Evolutionary conservation across 2,888 invertebrate species (phyloP), one percentile per base, ranked within the genome.

Genomic region (Eupithecia dodoneata): DNA sequence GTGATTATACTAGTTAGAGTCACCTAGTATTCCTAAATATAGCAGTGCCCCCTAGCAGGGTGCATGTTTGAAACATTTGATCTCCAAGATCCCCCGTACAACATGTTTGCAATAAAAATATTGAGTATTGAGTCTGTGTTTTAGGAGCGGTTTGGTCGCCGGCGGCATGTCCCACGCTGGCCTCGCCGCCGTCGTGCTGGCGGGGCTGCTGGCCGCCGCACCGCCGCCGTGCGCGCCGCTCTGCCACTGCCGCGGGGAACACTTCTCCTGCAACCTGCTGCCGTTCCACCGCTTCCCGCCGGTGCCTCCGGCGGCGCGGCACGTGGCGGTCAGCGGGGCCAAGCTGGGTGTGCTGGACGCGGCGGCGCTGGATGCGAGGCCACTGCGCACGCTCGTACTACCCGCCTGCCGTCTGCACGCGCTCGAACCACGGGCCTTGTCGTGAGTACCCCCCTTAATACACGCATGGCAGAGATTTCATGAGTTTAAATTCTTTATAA

Each of bases 341-440:
- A 85, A 88, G 81, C 87, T 92, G 77, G 97, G 96, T 86, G 96
- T 97, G 81, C 95, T 98, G 85, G 97, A 97, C 85, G 97, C 97
- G 86, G 97, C 97, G 88, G 97, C 97, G 83, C 96, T 97, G 87
- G 97, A 96, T 85, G 96, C 96, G 80, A 95, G 96, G 81, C 95
- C 96, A 81, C 96, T 98, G 83, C 97, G 97, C 89, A 97, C 97
- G 75, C 96, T 98, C 73, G 96, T 97, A 85, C 94, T 98, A 84
- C 97, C 97, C 94, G 97, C 97, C 94, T 97, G 97, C 92, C 96
- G 96, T 85, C 95, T 98, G 85, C 96, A 97, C 89, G 96, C 95
- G 88, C 96, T 98, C 77, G 96, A 97, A 49, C 96, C 97, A 77
- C 96, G 96, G 87, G 96, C 97, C 81, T 96, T 97, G 87, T 95